A percentile compares a stretch with the other conserved stretches of the same genome.
Evolutionary conservation across 2,888 invertebrate genomes (phyloP).

Genomic region (Plebejus melissa): DNA sequence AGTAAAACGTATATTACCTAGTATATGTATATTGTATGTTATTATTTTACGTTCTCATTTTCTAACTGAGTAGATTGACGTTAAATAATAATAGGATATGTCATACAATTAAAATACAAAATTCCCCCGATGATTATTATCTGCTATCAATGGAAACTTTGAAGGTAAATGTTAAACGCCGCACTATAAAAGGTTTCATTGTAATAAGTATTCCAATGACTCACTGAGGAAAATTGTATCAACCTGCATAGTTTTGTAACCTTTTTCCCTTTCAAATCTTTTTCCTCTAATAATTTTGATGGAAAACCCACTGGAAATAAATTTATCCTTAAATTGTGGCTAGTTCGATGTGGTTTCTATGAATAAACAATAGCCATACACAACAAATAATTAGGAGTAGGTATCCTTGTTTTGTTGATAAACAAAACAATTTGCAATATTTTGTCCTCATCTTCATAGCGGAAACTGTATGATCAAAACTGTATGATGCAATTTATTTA

Average conservation of each 20-base stretch:
- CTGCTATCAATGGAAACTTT: neutral
- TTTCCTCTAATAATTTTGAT: neutral
- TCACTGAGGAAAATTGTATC: slow-evolving; percentile 16
- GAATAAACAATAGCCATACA: neutral
- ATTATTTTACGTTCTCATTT: too few species aligned
- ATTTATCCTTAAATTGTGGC: neutral
- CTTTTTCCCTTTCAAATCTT: neutral
- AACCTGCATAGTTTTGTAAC: neutral
- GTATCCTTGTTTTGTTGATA: neutral
- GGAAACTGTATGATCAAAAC: too few species aligned
- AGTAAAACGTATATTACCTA: too few species aligned
- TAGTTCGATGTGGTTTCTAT: neutral
- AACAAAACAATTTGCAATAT: neutral
- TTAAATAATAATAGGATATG: too few species aligned
- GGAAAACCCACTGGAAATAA: neutral
- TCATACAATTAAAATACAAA: neutral
- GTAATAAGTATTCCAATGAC: neutral
- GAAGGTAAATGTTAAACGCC: slow-evolving; percentile 5
- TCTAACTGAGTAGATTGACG: too few species aligned
- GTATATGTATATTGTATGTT: too few species aligned
- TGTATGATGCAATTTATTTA: too few species aligned
- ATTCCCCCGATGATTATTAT: neutral
- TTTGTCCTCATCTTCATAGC: too few species aligned
- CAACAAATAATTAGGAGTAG: neutral
- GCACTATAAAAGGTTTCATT: neutral